Evolutionary conservation across 2,797 vertebrate species (phyloP).

Genomic region (Brachyrhaphis roseni): DNA sequence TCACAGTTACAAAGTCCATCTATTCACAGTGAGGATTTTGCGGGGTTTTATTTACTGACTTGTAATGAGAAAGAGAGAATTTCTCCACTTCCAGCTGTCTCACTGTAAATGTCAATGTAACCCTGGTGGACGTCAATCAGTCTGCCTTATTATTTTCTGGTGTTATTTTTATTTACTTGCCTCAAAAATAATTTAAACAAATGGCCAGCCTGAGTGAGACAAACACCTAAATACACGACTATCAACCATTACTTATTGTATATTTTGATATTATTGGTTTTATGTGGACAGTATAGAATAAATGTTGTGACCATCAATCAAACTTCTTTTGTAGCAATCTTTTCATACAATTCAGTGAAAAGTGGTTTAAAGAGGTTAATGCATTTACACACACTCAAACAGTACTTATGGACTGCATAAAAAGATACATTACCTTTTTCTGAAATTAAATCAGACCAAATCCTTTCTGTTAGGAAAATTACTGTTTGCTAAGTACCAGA

Average conservation of each 20-base stretch:
- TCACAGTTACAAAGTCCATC: not conserved
- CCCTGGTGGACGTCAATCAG: not conserved
- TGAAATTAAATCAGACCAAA: not conserved
- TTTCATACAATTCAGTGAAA: not conserved
- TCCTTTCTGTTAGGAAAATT: not conserved
- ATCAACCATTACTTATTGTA: not conserved
- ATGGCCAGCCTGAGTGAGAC: not conserved
- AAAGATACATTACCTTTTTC: not conserved
- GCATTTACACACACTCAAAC: not conserved
- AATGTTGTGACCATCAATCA: not conserved
- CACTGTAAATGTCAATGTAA: conserved; percentile 2
- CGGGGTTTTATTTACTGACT: not conserved
- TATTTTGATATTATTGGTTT: not conserved
- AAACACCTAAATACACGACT: not conserved
- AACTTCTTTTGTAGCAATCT: not conserved
- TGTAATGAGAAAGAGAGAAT: not conserved
- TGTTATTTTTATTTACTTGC: not conserved
- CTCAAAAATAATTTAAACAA: not conserved
- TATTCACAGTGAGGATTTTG: not conserved
- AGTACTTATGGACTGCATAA: not conserved
- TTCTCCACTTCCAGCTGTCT: not conserved
- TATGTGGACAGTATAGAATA: not conserved
- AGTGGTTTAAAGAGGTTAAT: not conserved
- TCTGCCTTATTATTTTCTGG: not conserved
- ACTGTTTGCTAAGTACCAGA: not conserved